Evolutionary conservation across 2,797 vertebrate genomes (phyloP).

Genomic region (Onychomys arenicola): DNA sequence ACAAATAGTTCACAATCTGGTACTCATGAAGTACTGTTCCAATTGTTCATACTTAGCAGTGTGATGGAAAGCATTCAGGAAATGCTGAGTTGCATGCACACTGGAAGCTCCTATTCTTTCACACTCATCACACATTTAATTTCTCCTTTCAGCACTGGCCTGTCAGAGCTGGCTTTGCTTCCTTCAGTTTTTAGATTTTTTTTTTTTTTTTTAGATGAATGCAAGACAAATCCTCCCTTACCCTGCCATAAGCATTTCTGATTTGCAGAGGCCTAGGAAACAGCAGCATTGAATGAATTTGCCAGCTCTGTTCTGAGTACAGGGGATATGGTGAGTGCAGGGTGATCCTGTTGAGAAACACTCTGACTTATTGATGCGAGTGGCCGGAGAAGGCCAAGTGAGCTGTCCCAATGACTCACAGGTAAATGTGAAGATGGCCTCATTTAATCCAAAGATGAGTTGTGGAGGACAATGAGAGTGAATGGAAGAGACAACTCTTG

Average conservation of each 20-base stretch:
- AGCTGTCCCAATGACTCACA: neutral
- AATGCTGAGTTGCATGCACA: neutral
- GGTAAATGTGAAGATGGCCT: neutral
- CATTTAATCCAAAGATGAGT: neutral
- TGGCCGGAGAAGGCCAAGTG: neutral
- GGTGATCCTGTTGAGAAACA: neutral
- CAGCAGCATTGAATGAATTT: constrained; percentile 72
- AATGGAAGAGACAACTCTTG: neutral
- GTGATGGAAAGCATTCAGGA: neutral
- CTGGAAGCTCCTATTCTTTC: constrained; percentile 19
- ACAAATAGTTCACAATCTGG: neutral
- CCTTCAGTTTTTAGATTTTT: constrained; percentile 44
- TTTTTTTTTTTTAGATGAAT: constrained; percentile 62
- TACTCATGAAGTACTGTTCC: constrained; percentile 16
- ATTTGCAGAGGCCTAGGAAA: constrained; percentile 74
- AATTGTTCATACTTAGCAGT: neutral
- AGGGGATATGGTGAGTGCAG: neutral
- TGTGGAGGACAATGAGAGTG: neutral
- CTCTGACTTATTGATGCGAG: neutral
- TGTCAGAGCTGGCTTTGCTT: constrained; percentile 64
- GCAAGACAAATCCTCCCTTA: constrained; percentile 58
- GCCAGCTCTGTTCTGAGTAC: constrained; percentile 76
- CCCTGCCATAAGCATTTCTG: constrained; percentile 65
- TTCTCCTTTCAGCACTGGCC: constrained; percentile 74
- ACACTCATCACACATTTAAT: constrained; percentile 39